Evolutionary conservation across 2,113 vertebrate genomes (phyloP), one percentile per base, ranked within the genome.

Genomic region (Porphyrio hochstetteri): DNA sequence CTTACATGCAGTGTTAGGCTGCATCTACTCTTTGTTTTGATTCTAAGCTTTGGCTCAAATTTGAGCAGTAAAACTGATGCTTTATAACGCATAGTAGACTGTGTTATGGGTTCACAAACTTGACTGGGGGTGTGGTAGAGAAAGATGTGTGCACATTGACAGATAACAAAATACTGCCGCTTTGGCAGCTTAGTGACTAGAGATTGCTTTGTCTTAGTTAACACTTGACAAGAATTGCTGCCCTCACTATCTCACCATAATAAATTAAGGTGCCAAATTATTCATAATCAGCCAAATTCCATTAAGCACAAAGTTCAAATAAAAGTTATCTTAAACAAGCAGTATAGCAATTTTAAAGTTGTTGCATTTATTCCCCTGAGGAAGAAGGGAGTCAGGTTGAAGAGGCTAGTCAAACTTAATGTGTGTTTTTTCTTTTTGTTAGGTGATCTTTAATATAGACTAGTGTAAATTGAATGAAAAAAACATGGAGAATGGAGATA

Each of bases 401-500:
- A 87, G 46, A 82, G 52, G 29, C 88, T 91, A 79, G 35, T 78
- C 15, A 55, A 78, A 82, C 16, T 42, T 82, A 40, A 71, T 21
- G 21, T 88, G 23, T 65, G 4, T 18, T 53, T 86, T 52, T 46
- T 46, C 48, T 92, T 82, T 86, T 82, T 81, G 10, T 82, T 83
- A 82, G 38, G 71, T 80, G 25, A 86, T 38, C 53, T 83, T 92
- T 85, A 81, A 88, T 35, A 83, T 83, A 76, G 53, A 46, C 61
- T 82, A 53, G 63, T 75, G 55, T 82, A 91, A 91, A 80, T 72
- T 77, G 44, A 92, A 85, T 80, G 68, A 67, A 94, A 90, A 90
- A 91, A 82, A 63, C n/a, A 84, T 90, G 86, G 85, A 93, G 70
- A 86, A 76, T 28, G 8, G n/a, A 88, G 94, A 94, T 97, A 97